Base-by-base conservation (phyloP, 2,113 vertebrate genomes). In the Corythornis cristatus region DNA sequence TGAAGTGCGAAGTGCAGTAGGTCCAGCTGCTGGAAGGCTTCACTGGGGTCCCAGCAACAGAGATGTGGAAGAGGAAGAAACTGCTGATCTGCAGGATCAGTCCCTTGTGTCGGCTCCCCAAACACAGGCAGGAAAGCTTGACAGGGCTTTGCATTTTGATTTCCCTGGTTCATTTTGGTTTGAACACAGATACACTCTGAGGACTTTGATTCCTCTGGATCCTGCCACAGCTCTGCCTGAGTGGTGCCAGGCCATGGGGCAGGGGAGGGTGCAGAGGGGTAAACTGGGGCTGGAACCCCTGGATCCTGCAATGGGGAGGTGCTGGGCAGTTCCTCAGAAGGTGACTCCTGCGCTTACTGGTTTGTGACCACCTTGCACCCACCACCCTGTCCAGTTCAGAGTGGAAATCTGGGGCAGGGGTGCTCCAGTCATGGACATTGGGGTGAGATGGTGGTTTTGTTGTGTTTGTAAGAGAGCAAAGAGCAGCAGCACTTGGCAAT, bases 1-100 rank as follows among this genome's bases (percentile, higher is more conserved):
- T 50, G 75, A 83, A 53, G 81, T 2, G 37, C 67, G 48, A 37
- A 71, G 23, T 7, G 7, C 2, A 1, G 11, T 53, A 88, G 45
- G 43, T 75, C 56, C 0, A 0, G 40, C 40, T 68, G 65, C 76
- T 0, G 1, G 18, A 33, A 35, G 35, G 8, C 31, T 81, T 71
- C 82, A 35, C 57, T 0, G 18, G 18, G 29, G 20, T 62, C 48
- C 20, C 64, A 51, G 67, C 0, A 4, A n/a, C 37, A 46, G 58
- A 31, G 0, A 1, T 70, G 35, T 28, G 43, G 66, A 90, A 77
- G 56, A 53, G 19, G 57, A 76, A 86, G 46, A 33, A 66, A 21
- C 26, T 42, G 12, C 71, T 65, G 80, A 43, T 42, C 23, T 0
- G 0, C 46, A 11, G 11, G 20, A 66, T 31, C 19, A 15, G 35